Percentiles rank a stretch among this genome's conserved stretches.
phyloP scores from a whole-genome alignment of 64 coral and sea anemone species.

The Stylophora pistillata region DNA sequence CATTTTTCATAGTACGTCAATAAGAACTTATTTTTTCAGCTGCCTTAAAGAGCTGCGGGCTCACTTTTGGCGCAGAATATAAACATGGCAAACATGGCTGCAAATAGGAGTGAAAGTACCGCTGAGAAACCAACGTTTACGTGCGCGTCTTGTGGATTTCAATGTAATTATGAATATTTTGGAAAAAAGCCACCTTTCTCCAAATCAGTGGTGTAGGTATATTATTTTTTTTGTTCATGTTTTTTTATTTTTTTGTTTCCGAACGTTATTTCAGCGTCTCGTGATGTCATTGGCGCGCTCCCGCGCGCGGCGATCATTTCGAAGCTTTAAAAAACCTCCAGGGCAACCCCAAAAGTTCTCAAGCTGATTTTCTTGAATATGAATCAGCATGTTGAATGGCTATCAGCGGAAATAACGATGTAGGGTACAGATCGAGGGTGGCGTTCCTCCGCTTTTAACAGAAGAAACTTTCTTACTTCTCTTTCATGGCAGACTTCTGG shows the following conservation, averaged over 20 bases:
- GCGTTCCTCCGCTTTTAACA: no score
- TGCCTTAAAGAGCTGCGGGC: not conserved
- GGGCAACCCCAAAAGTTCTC: no score
- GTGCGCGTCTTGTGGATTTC: constrained; percentile 81
- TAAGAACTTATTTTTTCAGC: not conserved
- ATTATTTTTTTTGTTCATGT: not conserved
- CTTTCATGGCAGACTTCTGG: constrained; percentile 60
- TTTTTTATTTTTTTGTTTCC: not conserved
- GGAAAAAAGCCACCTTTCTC: constrained; percentile 89
- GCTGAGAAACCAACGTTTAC: constrained; percentile 52
- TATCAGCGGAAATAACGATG: no score
- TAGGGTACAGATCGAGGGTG: no score
- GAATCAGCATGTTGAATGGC: no score
- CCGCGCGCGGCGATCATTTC: no score
- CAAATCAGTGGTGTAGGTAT: constrained; percentile 81
- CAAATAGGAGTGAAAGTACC: not conserved
- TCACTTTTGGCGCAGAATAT: not conserved
- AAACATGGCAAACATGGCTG: not conserved
- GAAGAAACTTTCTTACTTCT: not conserved
- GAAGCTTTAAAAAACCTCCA: no score
- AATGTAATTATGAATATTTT: constrained; percentile 81
- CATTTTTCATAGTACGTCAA: no score
- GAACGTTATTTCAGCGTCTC: not conserved
- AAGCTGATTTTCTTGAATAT: no score
- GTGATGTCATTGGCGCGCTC: no score